These are phyloP conservation scores for Ectemnius lituratus DNA, from an alignment of 2,888 invertebrate genomes.

Conservation along the genomic window DNA sequence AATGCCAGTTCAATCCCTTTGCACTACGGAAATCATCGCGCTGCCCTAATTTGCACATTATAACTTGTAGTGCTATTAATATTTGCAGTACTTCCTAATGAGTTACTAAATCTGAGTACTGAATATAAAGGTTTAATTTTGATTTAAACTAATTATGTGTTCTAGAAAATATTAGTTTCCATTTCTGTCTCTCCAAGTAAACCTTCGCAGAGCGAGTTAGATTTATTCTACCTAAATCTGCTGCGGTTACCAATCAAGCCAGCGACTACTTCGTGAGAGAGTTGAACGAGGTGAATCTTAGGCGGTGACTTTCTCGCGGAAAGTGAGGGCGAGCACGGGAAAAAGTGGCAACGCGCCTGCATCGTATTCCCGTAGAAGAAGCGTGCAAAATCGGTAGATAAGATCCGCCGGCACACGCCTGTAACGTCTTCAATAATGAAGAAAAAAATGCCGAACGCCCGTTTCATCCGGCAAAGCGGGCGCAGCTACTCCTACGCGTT, in stretches of 20 bases:
- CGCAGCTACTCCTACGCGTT: conserved; percentile 22
- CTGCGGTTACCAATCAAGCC: background rate
- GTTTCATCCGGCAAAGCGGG: background rate
- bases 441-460: conserved; percentile 39
- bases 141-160: too few species aligned
- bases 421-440: conserved; percentile 31
- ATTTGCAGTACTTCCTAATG: too few species aligned
- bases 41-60: too few species aligned
- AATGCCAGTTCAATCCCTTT: too few species aligned
- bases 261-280: conserved; percentile 54
- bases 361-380: conserved; percentile 32
- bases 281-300: conserved; percentile 33
- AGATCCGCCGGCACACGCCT: conserved; percentile 45
- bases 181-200: too few species aligned
- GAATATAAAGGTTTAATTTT: too few species aligned
- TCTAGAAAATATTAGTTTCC: too few species aligned
- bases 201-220: too few species aligned
- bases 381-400: conserved; percentile 41
- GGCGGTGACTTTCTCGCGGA: conserved; percentile 55
- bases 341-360: conserved; percentile 35
- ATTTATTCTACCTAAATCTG: too few species aligned
- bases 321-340: conserved; percentile 21
- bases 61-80: too few species aligned
- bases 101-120: too few species aligned
- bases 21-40: too few species aligned